Percentiles rank a stretch among this genome's conserved stretches.
phyloP scores from a whole-genome alignment of 2,113 vertebrate species.

The Dicaeum eximium region DNA sequence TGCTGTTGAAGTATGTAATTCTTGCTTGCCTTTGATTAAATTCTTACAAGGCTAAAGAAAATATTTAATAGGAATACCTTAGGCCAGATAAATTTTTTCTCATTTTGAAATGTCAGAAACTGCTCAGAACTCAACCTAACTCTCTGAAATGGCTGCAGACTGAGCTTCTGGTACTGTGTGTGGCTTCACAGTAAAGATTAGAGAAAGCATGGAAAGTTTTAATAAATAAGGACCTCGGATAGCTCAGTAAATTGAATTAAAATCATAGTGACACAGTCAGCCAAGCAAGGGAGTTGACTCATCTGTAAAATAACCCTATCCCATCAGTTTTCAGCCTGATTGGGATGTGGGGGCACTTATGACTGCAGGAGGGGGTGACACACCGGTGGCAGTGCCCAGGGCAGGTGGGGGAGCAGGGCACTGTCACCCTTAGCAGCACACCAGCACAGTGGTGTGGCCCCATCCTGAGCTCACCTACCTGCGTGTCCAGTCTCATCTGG shows the following conservation, averaged over 20 bases:
- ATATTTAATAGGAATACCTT: not conserved
- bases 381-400: not conserved
- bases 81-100: not conserved
- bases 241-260: not conserved
- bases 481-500: accelerated
- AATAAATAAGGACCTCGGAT: not conserved
- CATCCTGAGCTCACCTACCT: not conserved
- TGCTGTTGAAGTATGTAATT: not conserved
- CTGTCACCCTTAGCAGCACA: not conserved
- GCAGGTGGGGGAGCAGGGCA: not conserved
- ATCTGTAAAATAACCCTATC: not conserved
- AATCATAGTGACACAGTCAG: not conserved
- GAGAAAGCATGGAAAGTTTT: not conserved
- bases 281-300: not conserved
- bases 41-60: not conserved
- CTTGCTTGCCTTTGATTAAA: not conserved
- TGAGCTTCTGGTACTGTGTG: not conserved
- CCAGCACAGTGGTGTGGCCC: not conserved
- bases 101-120: not conserved
- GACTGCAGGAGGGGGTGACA: not conserved
- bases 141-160: not conserved
- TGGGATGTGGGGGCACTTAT: not conserved
- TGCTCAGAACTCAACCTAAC: accelerated
- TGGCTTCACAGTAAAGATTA: not conserved
- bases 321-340: not conserved